Conservation (phyloP, 2,888 invertebrate genomes). For the Dione vanillae region DNA sequence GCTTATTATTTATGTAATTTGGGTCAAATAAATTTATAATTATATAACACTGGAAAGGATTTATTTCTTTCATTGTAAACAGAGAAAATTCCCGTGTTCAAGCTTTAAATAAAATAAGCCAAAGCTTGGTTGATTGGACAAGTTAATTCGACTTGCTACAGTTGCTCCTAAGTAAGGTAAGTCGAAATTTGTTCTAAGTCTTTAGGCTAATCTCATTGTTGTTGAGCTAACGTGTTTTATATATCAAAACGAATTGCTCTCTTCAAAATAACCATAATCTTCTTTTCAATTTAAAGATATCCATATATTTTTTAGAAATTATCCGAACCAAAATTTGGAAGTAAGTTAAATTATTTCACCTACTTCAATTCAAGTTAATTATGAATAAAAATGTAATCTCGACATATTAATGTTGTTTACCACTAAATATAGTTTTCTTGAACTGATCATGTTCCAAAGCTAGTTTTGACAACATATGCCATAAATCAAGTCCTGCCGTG, state of each 20-base stretch:
- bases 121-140: slow-evolving; percentile 50
- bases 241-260: too few relatives aligned
- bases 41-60: too few relatives aligned
- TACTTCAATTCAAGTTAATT: neutral
- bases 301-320: too few relatives aligned
- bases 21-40: neutral
- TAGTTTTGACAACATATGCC: neutral
- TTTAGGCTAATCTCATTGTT: slow-evolving; percentile 2
- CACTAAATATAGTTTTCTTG: slow-evolving; percentile 1
- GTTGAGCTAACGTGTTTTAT: too few relatives aligned
- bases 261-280: too few relatives aligned
- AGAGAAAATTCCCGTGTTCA: neutral
- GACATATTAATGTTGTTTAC: slow-evolving; percentile 10
- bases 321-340: too few relatives aligned
- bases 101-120: slow-evolving; percentile 21
- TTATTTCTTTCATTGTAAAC: neutral
- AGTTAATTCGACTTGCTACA: slow-evolving; percentile 50
- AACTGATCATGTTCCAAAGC: neutral
- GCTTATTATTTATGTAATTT: too few relatives aligned
- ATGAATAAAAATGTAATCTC: neutral
- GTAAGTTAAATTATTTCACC: too few relatives aligned
- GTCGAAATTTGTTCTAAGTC: slow-evolving; percentile 55
- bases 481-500: slow-evolving; percentile 2
- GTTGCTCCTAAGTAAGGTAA: slow-evolving; percentile 59
- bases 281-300: too few relatives aligned